Evolutionary conservation across 2,888 invertebrate species (phyloP), one percentile per base, ranked within the genome.

Genomic region (Patella depressa): DNA sequence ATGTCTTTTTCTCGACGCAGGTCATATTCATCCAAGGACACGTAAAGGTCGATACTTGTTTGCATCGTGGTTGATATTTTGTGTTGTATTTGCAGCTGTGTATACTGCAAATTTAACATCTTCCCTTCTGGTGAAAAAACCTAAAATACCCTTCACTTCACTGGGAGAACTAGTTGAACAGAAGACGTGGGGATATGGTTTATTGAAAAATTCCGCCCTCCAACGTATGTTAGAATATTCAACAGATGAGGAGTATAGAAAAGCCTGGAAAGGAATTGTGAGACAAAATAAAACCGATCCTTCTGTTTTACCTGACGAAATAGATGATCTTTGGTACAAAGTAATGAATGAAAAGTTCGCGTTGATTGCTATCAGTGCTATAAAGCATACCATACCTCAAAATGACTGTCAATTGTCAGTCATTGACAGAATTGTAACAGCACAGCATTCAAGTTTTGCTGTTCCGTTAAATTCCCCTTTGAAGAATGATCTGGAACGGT

Each of bases 61-160:
- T 29, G 45, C 71, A 9, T 69, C 75, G 11, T 75, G 75, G 75
- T 75, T 69, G 71, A 45, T 75, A 17, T 75, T 75, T 70, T 69
- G 70, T 71, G 24, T 75, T 7, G 70, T 75, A 15, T 71, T 75
- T 14, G 55, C 75, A 3, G 75, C 75, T 54, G 70, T 70, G 17
- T 75, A 75, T 55, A 69, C 53, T 12, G 75, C 70, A 17, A 75
- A 19, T 17, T 29, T 75, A 17, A 75, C 75, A 17, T 65, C 65
- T 11, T 65, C 17, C 15, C 65, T 65, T 9, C 19, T 65, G 11
- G n/a, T 65, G 65, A 12, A 15, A 65, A 7, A n/a, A 65, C 11
- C 65, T 17, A 19, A 65, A 19, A n/a, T n/a, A 65, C n/a, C 19
- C 11, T 65, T 65, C 19, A 65, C 7, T 19, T 19, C n/a, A 19